phyloP scores from a whole-genome alignment of 2,797 vertebrate genomes.

The Lycodopsis pacificus region DNA sequence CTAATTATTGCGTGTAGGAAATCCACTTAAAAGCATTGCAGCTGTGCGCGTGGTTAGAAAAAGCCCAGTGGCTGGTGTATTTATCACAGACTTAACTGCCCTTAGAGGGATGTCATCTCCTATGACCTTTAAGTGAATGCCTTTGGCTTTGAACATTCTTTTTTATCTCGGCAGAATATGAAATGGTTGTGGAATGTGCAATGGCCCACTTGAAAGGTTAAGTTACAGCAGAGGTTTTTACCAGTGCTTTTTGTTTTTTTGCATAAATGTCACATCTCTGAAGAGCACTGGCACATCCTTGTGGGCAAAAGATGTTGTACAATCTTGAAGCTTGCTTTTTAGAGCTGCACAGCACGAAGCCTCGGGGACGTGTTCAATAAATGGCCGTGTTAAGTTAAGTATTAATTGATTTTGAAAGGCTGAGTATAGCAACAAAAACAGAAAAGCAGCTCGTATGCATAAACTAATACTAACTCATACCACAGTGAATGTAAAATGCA shows the following conservation, averaged over 20 bases:
- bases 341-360: slow-evolving; percentile 13
- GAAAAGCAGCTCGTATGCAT: not conserved
- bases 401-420: slow-evolving; percentile 1
- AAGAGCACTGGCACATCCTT: slow-evolving; percentile 46
- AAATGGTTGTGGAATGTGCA: slow-evolving; percentile 56
- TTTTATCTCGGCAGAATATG: slow-evolving; percentile 52
- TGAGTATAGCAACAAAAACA: slow-evolving; percentile 16
- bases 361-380: slow-evolving; percentile 22
- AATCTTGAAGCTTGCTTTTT: slow-evolving; percentile 37
- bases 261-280: slow-evolving; percentile 70
- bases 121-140: slow-evolving; percentile 64
- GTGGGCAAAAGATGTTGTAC: slow-evolving; percentile 43
- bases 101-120: slow-evolving; percentile 42
- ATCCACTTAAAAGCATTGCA: not conserved
- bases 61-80: slow-evolving; percentile 10
- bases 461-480: not conserved
- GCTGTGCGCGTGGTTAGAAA: slow-evolving; percentile 16
- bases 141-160: slow-evolving; percentile 58
- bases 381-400: slow-evolving; percentile 11
- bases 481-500: slow-evolving; percentile 22
- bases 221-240: slow-evolving; percentile 55
- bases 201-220: slow-evolving; percentile 58
- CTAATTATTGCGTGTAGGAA: slow-evolving; percentile 2
- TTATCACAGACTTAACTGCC: slow-evolving; percentile 43
- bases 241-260: slow-evolving; percentile 63